Evolutionary conservation across 53 echinoderm and acorn worm genomes (phyloP), one percentile per base, ranked within the genome.

Genomic region (Stichopus horrens): DNA sequence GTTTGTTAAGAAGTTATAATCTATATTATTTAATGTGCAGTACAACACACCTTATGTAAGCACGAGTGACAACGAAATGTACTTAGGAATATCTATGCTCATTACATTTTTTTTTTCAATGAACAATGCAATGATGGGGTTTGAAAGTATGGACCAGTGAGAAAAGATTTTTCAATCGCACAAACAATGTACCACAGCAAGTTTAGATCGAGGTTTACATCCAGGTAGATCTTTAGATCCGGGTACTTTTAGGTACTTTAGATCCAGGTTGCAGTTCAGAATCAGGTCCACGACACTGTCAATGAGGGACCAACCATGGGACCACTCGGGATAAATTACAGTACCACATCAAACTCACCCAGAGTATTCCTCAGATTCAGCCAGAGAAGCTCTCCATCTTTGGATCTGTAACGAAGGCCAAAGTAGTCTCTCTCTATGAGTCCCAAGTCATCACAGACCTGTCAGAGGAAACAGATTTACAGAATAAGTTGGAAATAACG

Each of bases 391-490:
- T 98, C 98, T 9, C 95, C 95, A 21, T 96, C 93, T 86, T 90
- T 95, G 54, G 95, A 95, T 11, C 94, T 94, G 58, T 93, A 95
- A 51, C 95, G 94, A 16, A 98, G 90, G 52, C 98, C 98, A 92
- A 98, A 98, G 90, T 98, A 98, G 77, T 94, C 95, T 83, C 92
- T 90, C 86, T 95, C 98, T 7, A 95, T 68, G 13, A 95, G 87
- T 21, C 98, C 98, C 7, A 98, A 83, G 79, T 98, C 98, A 55
- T 98, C 98, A 89, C 98, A 95, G n/a, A 98, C 98, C 98, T 98
- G 19, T 63, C 16, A 37, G 37, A 37, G 37, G 37, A 37, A 37
- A 37, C 37, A 37, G 2, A 37, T 37, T 37, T 37, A 37, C 37
- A 37, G 37, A 37, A 37, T 37, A 37, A 1, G 37, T 37, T 37